phyloP scores from a whole-genome alignment of 2,888 invertebrate genomes.

The Aphodius sticticus region DNA sequence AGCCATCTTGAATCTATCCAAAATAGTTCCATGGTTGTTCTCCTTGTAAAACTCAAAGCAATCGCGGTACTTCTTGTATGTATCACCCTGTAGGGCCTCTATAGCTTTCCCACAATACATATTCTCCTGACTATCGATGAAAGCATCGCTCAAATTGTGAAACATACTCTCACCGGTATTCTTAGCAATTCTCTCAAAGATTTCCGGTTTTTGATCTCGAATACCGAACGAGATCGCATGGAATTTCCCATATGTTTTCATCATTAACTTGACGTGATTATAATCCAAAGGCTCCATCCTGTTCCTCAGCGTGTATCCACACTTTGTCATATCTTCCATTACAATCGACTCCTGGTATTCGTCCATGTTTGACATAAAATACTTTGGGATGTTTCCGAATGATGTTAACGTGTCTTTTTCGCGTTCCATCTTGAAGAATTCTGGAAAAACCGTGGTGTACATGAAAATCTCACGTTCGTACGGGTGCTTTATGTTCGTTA shows the following conservation, averaged over 20 bases:
- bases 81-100: background rate
- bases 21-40: background rate
- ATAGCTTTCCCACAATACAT: background rate
- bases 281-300: slow-evolving; percentile 45
- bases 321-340: slow-evolving; percentile 46
- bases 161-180: background rate
- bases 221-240: slow-evolving; percentile 50
- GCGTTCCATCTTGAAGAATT: slow-evolving; percentile 27
- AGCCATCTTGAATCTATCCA: background rate
- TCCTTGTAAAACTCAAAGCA: background rate
- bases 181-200: slow-evolving; percentile 31
- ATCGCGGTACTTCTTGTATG: background rate
- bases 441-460: background rate
- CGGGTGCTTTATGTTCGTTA: background rate
- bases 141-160: background rate
- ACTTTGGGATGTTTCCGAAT: slow-evolving; percentile 40
- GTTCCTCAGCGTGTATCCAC: slow-evolving; percentile 45
- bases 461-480: background rate
- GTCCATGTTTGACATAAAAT: slow-evolving; percentile 37
- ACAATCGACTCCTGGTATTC: slow-evolving; percentile 43
- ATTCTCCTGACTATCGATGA: no score
- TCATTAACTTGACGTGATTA: slow-evolving; percentile 45
- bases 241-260: slow-evolving; percentile 48
- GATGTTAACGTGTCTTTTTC: slow-evolving; percentile 38
- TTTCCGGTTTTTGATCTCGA: slow-evolving; percentile 44